phyloP scores from a whole-genome alignment of 2,113 vertebrate species.

The Buteo buteo region DNA sequence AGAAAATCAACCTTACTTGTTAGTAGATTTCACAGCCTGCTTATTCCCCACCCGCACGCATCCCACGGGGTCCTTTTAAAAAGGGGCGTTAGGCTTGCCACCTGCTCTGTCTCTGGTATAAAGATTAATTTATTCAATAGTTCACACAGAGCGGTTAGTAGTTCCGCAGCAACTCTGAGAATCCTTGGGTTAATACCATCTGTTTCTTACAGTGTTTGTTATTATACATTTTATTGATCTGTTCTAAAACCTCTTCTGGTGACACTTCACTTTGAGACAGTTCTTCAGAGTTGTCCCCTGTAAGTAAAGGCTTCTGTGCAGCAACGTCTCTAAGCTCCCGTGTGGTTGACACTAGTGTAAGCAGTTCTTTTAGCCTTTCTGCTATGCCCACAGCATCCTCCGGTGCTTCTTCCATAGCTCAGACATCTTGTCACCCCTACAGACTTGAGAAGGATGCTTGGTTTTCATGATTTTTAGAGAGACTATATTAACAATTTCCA shows the following conservation, averaged over 20 bases:
- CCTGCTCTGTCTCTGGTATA: neutral
- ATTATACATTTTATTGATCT: neutral
- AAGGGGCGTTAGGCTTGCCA: neutral
- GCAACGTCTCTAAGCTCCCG: neutral
- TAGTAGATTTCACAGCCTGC: neutral
- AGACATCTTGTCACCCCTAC: neutral
- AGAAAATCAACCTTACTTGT: neutral
- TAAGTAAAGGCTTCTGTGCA: neutral
- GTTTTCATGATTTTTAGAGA: neutral
- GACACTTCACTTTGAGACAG: neutral
- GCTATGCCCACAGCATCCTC: neutral
- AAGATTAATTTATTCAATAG: neutral
- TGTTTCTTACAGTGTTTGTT: neutral
- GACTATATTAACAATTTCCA: neutral
- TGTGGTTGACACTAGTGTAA: neutral
- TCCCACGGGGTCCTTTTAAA: neutral
- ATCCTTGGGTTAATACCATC: neutral
- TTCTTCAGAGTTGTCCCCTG: fast-evolving
- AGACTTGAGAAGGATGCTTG: neutral
- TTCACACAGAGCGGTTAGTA: neutral
- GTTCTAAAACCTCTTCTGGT: constrained; percentile 4
- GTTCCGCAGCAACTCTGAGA: neutral
- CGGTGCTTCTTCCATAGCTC: neutral
- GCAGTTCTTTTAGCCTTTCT: neutral
- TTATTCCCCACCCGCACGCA: fast-evolving